These are phyloP conservation scores for Craseonycteris thonglongyai DNA, from an alignment of 2,113 vertebrate genomes.

Conservation along the genomic window DNA sequence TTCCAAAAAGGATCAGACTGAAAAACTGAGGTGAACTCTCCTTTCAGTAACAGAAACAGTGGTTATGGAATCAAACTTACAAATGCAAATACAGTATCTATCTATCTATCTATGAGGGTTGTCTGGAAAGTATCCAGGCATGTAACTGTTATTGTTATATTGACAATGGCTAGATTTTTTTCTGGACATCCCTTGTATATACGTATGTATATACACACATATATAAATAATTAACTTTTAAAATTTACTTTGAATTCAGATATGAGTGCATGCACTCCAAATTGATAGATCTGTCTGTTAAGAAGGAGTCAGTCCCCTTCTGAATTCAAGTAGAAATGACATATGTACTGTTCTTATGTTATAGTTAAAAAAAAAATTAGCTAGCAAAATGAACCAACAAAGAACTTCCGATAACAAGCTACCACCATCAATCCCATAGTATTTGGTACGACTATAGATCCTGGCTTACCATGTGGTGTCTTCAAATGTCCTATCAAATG, in stretches of 20 bases:
- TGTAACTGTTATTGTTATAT: too few relatives aligned
- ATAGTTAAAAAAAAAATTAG: constrained; percentile 18
- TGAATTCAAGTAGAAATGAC: neutral
- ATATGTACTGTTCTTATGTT: neutral
- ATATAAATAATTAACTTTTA: neutral
- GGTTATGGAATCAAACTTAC: neutral
- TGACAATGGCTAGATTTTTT: too few relatives aligned
- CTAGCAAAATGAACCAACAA: constrained; percentile 33
- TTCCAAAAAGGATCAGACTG: neutral
- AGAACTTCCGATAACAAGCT: neutral
- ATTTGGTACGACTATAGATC: constrained; percentile 42
- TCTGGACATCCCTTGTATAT: too few relatives aligned
- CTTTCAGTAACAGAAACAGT: neutral
- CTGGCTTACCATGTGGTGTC: constrained; percentile 36
- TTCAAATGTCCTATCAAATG: constrained; percentile 65
- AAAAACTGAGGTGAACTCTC: neutral
- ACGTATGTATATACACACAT: too few relatives aligned
- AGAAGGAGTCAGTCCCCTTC: neutral
- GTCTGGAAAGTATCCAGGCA: too few relatives aligned
- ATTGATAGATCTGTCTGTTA: neutral
- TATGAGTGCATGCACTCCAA: neutral
- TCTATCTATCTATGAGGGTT: too few relatives aligned
- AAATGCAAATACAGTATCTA: neutral
- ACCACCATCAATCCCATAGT: neutral
- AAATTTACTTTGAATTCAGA: constrained; percentile 21